These are phyloP conservation scores for Rhinopomastus cyanomelas DNA, from an alignment of 2,113 vertebrate genomes.

Conservation along the genomic window DNA sequence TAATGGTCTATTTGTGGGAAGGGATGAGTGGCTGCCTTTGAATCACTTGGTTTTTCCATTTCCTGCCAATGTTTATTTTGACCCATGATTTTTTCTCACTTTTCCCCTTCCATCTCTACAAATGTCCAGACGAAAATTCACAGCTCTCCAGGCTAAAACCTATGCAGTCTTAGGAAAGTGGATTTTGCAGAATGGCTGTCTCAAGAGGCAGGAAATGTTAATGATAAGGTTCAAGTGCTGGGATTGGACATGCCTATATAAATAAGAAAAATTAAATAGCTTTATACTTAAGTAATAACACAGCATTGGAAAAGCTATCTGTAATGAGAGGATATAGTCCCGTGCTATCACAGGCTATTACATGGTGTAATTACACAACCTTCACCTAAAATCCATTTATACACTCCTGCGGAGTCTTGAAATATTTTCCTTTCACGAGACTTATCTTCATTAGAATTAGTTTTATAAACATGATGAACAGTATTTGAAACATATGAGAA, in stretches of 20 bases:
- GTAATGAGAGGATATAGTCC: background rate
- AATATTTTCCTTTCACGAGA: background rate
- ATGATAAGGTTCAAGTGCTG: background rate
- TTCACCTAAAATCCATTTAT: background rate
- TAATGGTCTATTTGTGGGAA: background rate
- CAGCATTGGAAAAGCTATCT: background rate
- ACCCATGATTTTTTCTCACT: background rate
- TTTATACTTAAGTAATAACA: background rate
- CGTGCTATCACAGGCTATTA: background rate
- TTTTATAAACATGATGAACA: background rate
- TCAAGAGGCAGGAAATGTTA: background rate
- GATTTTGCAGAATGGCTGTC: background rate
- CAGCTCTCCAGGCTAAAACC: background rate
- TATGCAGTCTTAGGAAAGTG: background rate
- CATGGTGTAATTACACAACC: background rate
- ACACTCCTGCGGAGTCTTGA: background rate
- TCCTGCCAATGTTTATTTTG: background rate
- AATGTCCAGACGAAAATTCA: background rate
- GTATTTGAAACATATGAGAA: background rate
- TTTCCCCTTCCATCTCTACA: background rate
- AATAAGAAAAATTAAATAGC: background rate
- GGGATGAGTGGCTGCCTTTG: background rate
- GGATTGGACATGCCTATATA: background rate
- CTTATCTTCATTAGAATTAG: background rate
- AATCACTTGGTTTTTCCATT: background rate